Conservation (phyloP, 2,113 vertebrate species). For the Vombatus ursinus region DNA sequence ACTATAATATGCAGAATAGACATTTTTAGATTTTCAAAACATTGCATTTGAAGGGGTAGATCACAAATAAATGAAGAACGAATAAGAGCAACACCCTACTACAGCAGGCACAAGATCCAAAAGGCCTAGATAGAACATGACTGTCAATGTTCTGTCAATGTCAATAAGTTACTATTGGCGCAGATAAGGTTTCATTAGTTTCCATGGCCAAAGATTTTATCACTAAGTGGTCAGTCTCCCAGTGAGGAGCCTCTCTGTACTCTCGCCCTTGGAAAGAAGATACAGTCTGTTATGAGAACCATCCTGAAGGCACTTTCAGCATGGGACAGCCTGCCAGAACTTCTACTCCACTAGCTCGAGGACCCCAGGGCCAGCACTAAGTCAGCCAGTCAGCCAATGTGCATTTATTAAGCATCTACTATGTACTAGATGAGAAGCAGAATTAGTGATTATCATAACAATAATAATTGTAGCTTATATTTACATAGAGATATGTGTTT, state of each 20-base stretch:
- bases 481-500: not conserved
- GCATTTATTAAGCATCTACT: not conserved
- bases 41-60: not conserved
- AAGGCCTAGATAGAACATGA: not conserved
- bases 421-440: not conserved
- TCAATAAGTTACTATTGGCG: not conserved
- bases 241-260: not conserved
- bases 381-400: not conserved
- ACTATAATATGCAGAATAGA: not conserved
- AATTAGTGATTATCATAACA: not conserved
- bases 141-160: not conserved
- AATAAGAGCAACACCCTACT: not conserved
- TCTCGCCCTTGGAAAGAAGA: not conserved
- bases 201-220: not conserved
- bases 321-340: not conserved
- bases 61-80: not conserved
- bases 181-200: not conserved
- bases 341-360: not conserved
- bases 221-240: not conserved
- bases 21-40: constrained; percentile 32
- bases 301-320: not conserved
- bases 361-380: not conserved
- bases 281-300: not conserved
- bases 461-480: not conserved
- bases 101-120: not conserved